Evolutionary conservation across 2,888 invertebrate species (phyloP), one percentile per base, ranked within the genome.

Genomic region (Matsumyia berberina): DNA sequence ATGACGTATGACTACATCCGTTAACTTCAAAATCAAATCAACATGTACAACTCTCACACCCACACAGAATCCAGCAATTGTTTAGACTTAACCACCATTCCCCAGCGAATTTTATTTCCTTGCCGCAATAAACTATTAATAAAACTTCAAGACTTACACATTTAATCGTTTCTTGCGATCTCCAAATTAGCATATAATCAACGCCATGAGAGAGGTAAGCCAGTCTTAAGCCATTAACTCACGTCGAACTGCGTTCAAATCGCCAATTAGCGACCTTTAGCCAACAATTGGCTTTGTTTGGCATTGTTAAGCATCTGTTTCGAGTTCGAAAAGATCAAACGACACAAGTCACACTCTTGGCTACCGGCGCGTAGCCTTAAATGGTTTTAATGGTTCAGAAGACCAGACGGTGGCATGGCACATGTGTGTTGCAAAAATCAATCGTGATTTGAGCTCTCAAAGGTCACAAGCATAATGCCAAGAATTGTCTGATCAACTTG

Each of bases 261-360:
- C 31, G 24, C 17, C 74, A 69, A 81, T 81, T 81, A 81, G 74
- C 62, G 53, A 64, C 69, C 74, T 81, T 81, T 80, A 58, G 78
- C 12, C 33, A 29, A 58, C 33, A 60, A 35, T 44, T 33, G 5
- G 44, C 53, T 55, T 53, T 58, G 66, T 67, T 57, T 42, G 24
- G 3, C 7, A 29, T 44, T 46, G 37, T 72, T 31, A 15, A 2
- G 29, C 39, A 46, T 15, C 15, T 35, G 7, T 24, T 46, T 19
- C 4, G 24, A 46, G 42, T 29, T 55, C 31, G 24, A 33, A 53
- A 64, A 66, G 55, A 81, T 69, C 69, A 81, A 81, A 62, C 42
- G 33, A 55, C n/a, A 62, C 67, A 37, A 17, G 69, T 39, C 46
- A 69, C 44, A 49, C 49, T 69, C 5, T 15, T 8, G 31, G 37